Conservation (phyloP, 2,888 invertebrate genomes). For the Eumerus sabulonum region DNA sequence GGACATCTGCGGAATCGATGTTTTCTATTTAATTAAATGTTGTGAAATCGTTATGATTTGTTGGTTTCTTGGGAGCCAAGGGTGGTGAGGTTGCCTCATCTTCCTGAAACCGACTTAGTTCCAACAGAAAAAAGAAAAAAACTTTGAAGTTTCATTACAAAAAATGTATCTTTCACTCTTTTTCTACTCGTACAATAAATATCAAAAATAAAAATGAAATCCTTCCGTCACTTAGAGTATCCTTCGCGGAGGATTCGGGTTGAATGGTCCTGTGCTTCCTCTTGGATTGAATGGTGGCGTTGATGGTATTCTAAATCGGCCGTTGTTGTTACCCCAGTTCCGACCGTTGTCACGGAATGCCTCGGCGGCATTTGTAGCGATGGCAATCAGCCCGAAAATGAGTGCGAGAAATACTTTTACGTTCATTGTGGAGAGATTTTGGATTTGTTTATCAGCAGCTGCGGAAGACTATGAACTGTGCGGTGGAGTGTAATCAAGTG, state of each 20-base stretch:
- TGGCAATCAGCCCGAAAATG: conserved; percentile 44
- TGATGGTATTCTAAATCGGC: conserved; percentile 25
- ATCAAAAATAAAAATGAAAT: no score
- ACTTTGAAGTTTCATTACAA: no score
- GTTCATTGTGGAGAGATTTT: conserved; percentile 30
- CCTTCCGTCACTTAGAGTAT: conserved; percentile 7
- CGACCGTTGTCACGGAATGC: conserved; percentile 27
- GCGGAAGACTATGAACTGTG: not conserved
- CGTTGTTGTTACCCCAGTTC: conserved; percentile 2
- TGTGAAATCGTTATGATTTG: conserved; percentile 62
- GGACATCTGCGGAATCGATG: conserved; percentile 67
- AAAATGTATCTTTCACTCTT: no score
- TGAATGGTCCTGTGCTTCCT: conserved; percentile 20
- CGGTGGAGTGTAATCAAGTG: not conserved
- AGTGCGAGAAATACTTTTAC: conserved; percentile 48
- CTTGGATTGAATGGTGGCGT: conserved; percentile 46
- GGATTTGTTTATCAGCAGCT: no score
- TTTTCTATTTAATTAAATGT: conserved; percentile 69
- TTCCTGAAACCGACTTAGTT: no score
- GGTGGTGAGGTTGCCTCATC: no score
- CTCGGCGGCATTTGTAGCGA: conserved; percentile 32
- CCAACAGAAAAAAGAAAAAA: no score
- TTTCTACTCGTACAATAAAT: no score
- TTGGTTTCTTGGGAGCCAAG: not conserved
- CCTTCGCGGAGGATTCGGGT: conserved; percentile 30